phyloP scores from a whole-genome alignment of 2,797 vertebrate genomes.

The Numenius phaeopus region DNA sequence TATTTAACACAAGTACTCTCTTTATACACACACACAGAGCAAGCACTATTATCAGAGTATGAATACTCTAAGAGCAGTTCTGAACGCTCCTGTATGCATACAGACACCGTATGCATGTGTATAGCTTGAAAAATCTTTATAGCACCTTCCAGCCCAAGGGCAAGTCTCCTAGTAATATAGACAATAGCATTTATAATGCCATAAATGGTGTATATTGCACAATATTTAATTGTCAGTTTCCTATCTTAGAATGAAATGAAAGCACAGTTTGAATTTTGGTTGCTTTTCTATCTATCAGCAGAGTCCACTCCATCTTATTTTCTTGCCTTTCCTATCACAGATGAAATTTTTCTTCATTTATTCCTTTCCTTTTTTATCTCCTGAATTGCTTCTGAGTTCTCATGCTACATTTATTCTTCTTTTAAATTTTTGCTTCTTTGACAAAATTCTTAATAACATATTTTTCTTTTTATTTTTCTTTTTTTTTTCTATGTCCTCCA shows the following conservation, averaged over 20 bases:
- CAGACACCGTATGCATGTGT: not conserved
- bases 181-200: not conserved
- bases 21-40: not conserved
- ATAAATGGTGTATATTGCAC: not conserved
- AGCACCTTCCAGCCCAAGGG: not conserved
- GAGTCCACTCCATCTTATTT: not conserved
- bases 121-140: not conserved
- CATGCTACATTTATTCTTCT: not conserved
- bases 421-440: not conserved
- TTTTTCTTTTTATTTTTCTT: not conserved
- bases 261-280: not conserved
- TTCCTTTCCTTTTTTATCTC: not conserved
- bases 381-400: not conserved
- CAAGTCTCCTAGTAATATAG: not conserved
- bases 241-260: not conserved
- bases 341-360: not conserved
- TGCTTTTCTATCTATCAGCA: not conserved
- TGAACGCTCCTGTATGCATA: not conserved
- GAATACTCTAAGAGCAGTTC: not conserved
- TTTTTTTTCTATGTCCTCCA: fast-evolving
- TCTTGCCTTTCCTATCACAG: not conserved
- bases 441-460: not conserved
- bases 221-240: not conserved
- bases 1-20: not conserved
- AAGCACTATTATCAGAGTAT: not conserved